Base-by-base conservation (phyloP, 1,140 invertebrate species). In the Cherax quadricarinatus region DNA sequence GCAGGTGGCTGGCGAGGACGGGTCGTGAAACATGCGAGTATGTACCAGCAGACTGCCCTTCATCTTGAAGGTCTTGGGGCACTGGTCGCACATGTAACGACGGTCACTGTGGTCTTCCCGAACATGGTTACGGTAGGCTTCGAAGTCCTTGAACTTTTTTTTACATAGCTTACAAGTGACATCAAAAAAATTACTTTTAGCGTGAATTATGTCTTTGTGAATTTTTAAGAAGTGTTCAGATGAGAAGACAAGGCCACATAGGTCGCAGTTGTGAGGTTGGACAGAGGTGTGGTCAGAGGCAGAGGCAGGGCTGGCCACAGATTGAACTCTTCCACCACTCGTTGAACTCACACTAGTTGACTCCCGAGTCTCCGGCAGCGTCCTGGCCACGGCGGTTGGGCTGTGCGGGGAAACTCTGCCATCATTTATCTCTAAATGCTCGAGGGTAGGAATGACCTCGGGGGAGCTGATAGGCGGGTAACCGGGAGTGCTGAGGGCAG, bases 51-150 rank as follows among this genome's bases (percentile, higher is more conserved):
- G 88, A 60, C 93, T 92, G 3, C 93, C 93, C 75, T 92, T 93
- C 62, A 91, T 92, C 80, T 93, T 93, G 88, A 94, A 94, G 21
- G 92, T 89, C 87, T 94, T 94, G 14, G 92, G 90, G 88, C 94
- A 94, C 66, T 92, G 86, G 53, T 92, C 86, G 82, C 94, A 94
- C 53, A 93, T 90, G 89, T 91, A 94, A 4, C 92, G 83, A 60
- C 92, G 81, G 41, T 93, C 93, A 80, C 89, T 93, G 80, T 93
- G 93, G 14, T 41, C 86, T 83, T 92, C 91, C 5, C 88, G 83
- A 4, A 93, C 93, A 41, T 93, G 93, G 60, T 92, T 86, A 51
- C 93, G 73, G 73, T 93, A 93, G 16, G 91, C 51, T 78, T 93
- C 93, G 41, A 93, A 88, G 48, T 87, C 84, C 48, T 92, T 89